Evolutionary conservation across 2,113 vertebrate species (phyloP), one percentile per base, ranked within the genome.

Genomic region (Odobenus rosmarus): DNA sequence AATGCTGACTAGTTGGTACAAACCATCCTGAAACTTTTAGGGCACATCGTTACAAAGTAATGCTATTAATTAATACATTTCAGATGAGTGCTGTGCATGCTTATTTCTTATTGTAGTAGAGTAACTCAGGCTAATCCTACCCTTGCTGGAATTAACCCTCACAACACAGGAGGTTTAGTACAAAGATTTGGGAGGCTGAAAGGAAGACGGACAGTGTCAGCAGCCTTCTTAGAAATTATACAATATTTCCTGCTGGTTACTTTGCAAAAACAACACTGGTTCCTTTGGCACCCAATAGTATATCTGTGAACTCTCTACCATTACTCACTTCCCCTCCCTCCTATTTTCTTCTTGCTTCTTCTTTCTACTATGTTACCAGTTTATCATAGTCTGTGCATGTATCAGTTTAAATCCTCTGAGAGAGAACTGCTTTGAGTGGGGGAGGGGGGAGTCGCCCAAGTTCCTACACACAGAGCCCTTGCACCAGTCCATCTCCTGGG

Each of bases 191-290:
- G 53, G 21, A 46, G 11, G 14, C n/a, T 67, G 2, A 36, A 61
- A 87, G 39, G 33, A 91, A 83, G 33, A 89, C 19, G 81, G 49
- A 86, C 5, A 79, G n/a, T 59, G 12, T 85, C 88, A 46, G 33
- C 11, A 81, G 39, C 8, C 67, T 72, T 95, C 61, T 93, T 59
- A 91, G 69, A 89, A 85, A 55, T 84, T 53, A 76, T 57, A 15
- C 57, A 39, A 5, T 16, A 19, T 18, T 46, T 53, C 39, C 33
- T 95, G 13, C 49, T 81, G 21, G 24, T 76, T 89, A 42, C n/a
- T 74, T 89, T 92, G 46, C 62, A 96, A 89, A 95, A 89, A 67
- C 61, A 92, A 64, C 5, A 79, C 61, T 19, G 39, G 39, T 23
- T 72, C 88, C 7, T 39, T 53, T 36, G 19, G 19, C 4, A 18